Evolutionary conservation across 2,888 invertebrate species (phyloP).

Genomic region (Drosophila anomelani): DNA sequence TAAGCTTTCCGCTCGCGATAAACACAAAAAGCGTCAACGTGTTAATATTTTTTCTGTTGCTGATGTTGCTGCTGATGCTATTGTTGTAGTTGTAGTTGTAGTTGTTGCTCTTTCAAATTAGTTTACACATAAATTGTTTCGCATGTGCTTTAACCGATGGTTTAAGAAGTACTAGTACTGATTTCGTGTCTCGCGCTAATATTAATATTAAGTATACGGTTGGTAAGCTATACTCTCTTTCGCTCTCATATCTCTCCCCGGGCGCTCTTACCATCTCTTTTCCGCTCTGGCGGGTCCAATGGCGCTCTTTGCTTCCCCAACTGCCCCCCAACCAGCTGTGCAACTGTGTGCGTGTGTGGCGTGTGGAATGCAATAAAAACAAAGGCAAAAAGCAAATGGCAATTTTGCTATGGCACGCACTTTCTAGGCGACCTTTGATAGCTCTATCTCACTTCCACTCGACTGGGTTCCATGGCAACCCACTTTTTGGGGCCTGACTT

Average conservation of each 20-base stretch:
- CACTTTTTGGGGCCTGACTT: conserved; percentile 18
- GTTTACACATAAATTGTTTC: conserved; percentile 29
- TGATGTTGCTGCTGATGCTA: conserved; percentile 17
- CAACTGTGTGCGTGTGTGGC: conserved; percentile 25
- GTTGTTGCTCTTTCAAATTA: conserved; percentile 34
- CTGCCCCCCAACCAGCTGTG: not conserved
- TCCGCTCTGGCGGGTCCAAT: conserved; percentile 22
- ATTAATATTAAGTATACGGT: conserved; percentile 50
- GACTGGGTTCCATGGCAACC: not conserved
- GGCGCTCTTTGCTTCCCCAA: conserved; percentile 15
- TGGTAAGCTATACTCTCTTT: conserved; percentile 35
- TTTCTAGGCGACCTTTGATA: conserved; percentile 17
- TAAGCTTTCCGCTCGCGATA: conserved; percentile 50
- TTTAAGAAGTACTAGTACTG: conserved; percentile 72
- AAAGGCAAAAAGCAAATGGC: conserved; percentile 18
- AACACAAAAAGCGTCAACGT: conserved; percentile 60
- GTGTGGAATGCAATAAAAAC: conserved; percentile 42
- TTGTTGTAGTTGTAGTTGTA: not conserved
- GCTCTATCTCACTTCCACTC: not conserved
- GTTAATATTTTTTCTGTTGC: conserved; percentile 38
- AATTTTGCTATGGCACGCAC: conserved; percentile 32
- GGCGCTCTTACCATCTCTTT: conserved; percentile 15
- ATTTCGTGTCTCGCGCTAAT: conserved; percentile 70
- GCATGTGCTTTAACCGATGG: conserved; percentile 33
- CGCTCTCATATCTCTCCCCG: conserved; percentile 21